These are phyloP conservation scores for Mantis religiosa DNA, from an alignment of 2,888 invertebrate genomes.

Conservation along the genomic window DNA sequence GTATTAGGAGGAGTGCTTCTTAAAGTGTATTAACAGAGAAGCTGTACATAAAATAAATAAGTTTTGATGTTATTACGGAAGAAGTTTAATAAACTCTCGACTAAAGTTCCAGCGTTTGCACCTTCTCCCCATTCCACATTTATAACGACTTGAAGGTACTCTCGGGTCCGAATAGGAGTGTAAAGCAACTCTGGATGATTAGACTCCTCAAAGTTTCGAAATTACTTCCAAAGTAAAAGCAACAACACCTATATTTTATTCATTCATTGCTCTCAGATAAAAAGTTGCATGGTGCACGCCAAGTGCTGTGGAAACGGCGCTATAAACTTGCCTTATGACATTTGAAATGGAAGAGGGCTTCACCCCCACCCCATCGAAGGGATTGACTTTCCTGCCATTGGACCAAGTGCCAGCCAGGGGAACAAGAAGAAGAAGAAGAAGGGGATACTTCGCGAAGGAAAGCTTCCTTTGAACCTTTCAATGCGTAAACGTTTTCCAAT, in stretches of 20 bases:
- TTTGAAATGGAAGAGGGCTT: background rate
- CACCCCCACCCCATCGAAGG: background rate
- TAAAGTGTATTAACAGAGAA: too few species aligned
- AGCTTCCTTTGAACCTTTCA: slow-evolving; percentile 2
- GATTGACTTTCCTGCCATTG: background rate
- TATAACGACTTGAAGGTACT: too few species aligned
- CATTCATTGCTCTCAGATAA: background rate
- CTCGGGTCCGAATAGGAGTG: too few species aligned
- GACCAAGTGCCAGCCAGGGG: background rate
- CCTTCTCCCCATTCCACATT: too few species aligned
- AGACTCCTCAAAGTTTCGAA: background rate
- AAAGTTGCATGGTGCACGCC: background rate
- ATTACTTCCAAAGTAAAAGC: background rate
- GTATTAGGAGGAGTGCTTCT: too few species aligned
- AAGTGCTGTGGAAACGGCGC: background rate
- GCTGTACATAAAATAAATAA: too few species aligned
- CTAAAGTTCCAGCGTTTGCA: too few species aligned
- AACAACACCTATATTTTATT: background rate
- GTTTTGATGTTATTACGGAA: too few species aligned
- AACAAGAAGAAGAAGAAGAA: background rate
- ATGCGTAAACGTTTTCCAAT: slow-evolving; percentile 21
- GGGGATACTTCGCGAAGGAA: background rate
- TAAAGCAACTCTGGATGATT: too few species aligned
- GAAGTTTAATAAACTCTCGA: too few species aligned
- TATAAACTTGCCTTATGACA: background rate